Evolutionary conservation across 2,888 invertebrate genomes (phyloP).

Genomic region (Anodontia alba): DNA sequence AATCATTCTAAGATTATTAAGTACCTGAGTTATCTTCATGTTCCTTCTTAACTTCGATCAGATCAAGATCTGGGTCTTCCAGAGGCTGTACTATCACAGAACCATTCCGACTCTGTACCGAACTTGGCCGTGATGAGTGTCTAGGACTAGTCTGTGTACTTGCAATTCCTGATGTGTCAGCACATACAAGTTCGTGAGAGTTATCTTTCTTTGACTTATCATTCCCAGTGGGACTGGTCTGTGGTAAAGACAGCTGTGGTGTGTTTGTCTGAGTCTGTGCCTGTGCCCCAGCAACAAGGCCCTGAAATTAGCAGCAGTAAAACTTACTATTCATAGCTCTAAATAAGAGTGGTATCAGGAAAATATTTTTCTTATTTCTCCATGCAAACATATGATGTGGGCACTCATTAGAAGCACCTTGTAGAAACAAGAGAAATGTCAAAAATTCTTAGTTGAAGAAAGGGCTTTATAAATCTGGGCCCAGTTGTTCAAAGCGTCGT

Average conservation of each 20-base stretch:
- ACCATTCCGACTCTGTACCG: constrained; percentile 58
- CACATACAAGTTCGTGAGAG: constrained; percentile 56
- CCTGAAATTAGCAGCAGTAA: neutral
- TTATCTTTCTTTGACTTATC: constrained; percentile 40
- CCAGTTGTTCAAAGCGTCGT: too few relatives aligned
- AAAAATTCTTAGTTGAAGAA: too few relatives aligned
- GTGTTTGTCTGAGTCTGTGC: neutral
- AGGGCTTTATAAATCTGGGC: too few relatives aligned
- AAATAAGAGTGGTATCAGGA: too few relatives aligned
- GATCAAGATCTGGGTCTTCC: constrained; percentile 63
- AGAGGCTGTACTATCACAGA: constrained; percentile 55
- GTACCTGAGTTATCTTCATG: constrained; percentile 36
- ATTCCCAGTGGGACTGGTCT: constrained; percentile 28
- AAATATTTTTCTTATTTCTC: too few relatives aligned
- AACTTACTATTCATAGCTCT: too few relatives aligned
- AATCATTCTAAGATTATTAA: too few relatives aligned
- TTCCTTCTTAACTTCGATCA: constrained; percentile 62
- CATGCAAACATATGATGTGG: too few relatives aligned
- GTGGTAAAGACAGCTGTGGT: constrained; percentile 16
- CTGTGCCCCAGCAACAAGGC: neutral
- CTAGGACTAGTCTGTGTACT: constrained; percentile 61
- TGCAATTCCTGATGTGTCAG: constrained; percentile 64
- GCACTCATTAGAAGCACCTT: too few relatives aligned
- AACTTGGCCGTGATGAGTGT: constrained; percentile 60
- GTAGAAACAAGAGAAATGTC: too few relatives aligned